Conservation (phyloP, 2,113 vertebrate genomes). For the Leiothrix lutea region DNA sequence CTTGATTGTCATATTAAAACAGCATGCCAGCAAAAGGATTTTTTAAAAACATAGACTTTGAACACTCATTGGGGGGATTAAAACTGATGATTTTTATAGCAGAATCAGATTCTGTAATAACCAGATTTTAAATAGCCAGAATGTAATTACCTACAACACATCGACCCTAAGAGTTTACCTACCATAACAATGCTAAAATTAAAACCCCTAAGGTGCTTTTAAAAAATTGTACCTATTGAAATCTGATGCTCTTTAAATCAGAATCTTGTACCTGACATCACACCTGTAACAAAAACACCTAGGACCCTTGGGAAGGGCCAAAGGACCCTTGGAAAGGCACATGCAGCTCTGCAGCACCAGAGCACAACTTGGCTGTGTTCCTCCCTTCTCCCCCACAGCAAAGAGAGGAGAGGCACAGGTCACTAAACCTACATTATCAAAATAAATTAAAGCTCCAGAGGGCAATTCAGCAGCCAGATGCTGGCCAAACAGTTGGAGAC, state of each 20-base stretch:
- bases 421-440: neutral
- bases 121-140: neutral
- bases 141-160: neutral
- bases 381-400: neutral
- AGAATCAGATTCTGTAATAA: neutral
- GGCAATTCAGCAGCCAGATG: neutral
- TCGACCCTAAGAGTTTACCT: neutral
- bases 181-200: neutral
- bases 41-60: neutral
- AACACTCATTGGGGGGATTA: neutral
- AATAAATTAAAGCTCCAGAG: neutral
- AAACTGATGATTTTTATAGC: neutral
- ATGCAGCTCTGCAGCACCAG: neutral
- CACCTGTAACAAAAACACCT: neutral
- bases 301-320: neutral
- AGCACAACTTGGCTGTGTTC: fast-evolving
- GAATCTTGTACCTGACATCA: neutral
- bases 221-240: neutral
- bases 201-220: neutral
- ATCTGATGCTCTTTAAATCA: neutral
- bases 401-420: neutral
- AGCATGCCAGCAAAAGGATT: neutral
- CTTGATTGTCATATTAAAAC: neutral
- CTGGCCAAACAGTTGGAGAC: neutral
- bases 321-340: fast-evolving